phyloP scores from a whole-genome alignment of 2,113 vertebrate species.

The Isurus oxyrinchus region DNA sequence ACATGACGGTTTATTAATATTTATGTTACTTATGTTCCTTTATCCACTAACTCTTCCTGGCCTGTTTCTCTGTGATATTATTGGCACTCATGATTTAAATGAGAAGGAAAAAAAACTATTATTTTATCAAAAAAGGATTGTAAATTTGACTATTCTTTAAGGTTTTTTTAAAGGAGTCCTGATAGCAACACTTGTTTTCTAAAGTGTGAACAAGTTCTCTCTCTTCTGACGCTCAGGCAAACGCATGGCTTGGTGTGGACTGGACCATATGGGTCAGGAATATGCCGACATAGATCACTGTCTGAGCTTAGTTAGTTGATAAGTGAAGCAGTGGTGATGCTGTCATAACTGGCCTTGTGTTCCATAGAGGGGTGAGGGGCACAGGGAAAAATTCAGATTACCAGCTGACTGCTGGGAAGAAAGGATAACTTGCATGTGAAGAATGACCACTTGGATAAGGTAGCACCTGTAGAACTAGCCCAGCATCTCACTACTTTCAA shows the following conservation, averaged over 20 bases:
- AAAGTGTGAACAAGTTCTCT: neutral
- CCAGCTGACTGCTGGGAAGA: neutral
- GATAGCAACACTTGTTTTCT: too few relatives aligned
- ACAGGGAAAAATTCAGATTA: neutral
- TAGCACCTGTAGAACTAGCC: neutral
- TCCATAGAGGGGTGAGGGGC: neutral
- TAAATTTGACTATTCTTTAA: too few relatives aligned
- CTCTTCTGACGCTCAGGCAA: neutral
- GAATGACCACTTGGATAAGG: neutral
- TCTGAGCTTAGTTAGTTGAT: neutral
- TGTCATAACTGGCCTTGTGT: neutral
- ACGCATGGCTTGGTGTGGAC: neutral
- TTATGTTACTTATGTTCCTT: too few relatives aligned
- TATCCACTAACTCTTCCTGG: too few relatives aligned
- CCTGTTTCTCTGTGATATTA: too few relatives aligned
- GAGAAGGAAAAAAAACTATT: too few relatives aligned
- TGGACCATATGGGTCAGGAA: neutral
- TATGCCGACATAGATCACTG: neutral
- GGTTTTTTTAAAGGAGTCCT: too few relatives aligned
- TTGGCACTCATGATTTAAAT: too few relatives aligned
- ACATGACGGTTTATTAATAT: too few relatives aligned
- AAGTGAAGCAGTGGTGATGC: neutral
- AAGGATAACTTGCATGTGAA: neutral
- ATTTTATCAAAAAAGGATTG: too few relatives aligned
- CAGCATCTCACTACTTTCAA: neutral